A percentile compares a stretch with the other conserved stretches of the same genome.
Conservation (phyloP, 2,797 vertebrate genomes). For the Valencia hispanica region DNA sequence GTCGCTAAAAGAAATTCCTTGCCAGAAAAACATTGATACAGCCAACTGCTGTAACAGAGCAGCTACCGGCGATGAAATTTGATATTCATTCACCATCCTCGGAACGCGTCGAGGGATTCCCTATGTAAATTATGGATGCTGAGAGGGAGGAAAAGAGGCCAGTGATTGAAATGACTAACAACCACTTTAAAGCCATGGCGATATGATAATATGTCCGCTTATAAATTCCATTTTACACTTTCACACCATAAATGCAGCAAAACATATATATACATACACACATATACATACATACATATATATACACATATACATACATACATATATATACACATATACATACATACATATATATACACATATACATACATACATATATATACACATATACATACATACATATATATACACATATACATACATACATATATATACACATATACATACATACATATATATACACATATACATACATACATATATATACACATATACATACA, state of each 20-base stretch:
- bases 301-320: too few relatives aligned
- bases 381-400: too few relatives aligned
- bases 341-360: not conserved
- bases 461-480: too few relatives aligned
- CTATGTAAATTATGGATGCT: slow-evolving; percentile 69
- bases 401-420: too few relatives aligned
- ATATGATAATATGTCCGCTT: slow-evolving; percentile 24
- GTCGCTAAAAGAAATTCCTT: not conserved
- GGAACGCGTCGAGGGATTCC: slow-evolving; percentile 64
- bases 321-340: not conserved
- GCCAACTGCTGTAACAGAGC: slow-evolving; percentile 47
- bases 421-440: not conserved
- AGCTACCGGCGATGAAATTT: slow-evolving; percentile 67
- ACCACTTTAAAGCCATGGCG: slow-evolving; percentile 29
- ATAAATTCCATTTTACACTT: slow-evolving; percentile 29
- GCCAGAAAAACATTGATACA: slow-evolving; percentile 27
- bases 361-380: too few relatives aligned
- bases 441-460: not conserved
- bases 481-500: too few relatives aligned
- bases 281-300: too few relatives aligned
- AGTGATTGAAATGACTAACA: slow-evolving; percentile 30
- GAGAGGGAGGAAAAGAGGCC: slow-evolving; percentile 34
- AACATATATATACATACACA: not conserved
- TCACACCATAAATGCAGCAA: not conserved
- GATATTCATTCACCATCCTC: slow-evolving; percentile 71